Evolutionary conservation across 2,113 vertebrate species (phyloP).

Genomic region (Hyperopisus bebe): DNA sequence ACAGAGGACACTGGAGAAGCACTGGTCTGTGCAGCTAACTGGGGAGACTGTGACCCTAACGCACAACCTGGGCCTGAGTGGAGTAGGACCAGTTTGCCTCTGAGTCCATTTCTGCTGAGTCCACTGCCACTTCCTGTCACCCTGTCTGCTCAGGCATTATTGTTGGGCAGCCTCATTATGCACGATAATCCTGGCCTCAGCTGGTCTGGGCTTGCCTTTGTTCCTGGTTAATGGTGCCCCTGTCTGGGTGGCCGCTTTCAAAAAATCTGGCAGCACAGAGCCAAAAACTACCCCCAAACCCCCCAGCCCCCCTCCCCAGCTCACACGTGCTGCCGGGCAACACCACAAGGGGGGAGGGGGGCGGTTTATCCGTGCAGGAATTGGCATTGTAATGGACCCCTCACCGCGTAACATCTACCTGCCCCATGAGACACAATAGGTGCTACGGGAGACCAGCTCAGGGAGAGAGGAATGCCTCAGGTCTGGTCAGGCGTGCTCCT

Average conservation of each 20-base stretch:
- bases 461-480: constrained; percentile 84
- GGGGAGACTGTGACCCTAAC: neutral
- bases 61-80: constrained; percentile 42
- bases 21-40: neutral
- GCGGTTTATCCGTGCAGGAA: neutral
- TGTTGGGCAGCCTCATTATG: constrained; percentile 84
- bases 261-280: constrained; percentile 36
- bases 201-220: constrained; percentile 77
- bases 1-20: neutral
- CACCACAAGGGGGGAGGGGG: neutral
- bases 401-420: constrained; percentile 70
- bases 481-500: constrained; percentile 85
- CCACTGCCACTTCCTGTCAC: constrained; percentile 86
- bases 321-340: neutral
- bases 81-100: constrained; percentile 56
- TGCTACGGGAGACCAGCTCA: constrained; percentile 90
- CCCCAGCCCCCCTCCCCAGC: neutral
- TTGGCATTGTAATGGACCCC: neutral
- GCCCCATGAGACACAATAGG: constrained; percentile 83
- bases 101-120: constrained; percentile 79
- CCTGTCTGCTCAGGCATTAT: constrained; percentile 79
- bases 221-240: constrained; percentile 71
- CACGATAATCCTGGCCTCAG: constrained; percentile 88
- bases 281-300: neutral
- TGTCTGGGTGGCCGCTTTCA: constrained; percentile 69